Conservation (phyloP, 2,797 vertebrate species). For the Enteromius afrohamiltoni region DNA sequence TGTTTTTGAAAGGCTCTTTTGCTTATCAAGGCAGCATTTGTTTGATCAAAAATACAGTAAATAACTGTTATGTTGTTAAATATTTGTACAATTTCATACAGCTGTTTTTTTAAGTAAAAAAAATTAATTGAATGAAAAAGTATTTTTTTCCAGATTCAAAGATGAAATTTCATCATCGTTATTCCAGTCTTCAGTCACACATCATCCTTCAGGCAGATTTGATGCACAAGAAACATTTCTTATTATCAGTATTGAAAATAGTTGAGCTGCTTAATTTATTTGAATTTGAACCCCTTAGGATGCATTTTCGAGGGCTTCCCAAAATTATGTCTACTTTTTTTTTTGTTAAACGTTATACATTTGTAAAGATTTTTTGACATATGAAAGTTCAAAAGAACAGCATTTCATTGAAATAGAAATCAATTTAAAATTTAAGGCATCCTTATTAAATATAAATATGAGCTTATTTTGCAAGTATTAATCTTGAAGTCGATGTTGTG, state of each 20-base stretch:
- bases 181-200: background rate
- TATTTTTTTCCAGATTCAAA: background rate
- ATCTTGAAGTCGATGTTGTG: no score
- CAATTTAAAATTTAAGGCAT: background rate
- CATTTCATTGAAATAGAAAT: background rate
- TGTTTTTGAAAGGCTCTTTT: background rate
- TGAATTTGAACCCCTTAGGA: no score
- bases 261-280: background rate
- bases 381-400: background rate
- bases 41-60: no score
- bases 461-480: background rate
- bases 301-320: no score
- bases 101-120: background rate
- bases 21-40: background rate
- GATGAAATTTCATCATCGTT: background rate
- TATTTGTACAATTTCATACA: background rate
- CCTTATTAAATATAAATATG: background rate
- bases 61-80: background rate
- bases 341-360: no score
- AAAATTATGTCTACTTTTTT: background rate
- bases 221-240: background rate
- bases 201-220: background rate
- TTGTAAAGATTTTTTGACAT: background rate
- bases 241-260: background rate
- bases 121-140: background rate